Base-by-base conservation (phyloP, 1,140 invertebrate genomes). In the Aphelenchoides avenae region DNA sequence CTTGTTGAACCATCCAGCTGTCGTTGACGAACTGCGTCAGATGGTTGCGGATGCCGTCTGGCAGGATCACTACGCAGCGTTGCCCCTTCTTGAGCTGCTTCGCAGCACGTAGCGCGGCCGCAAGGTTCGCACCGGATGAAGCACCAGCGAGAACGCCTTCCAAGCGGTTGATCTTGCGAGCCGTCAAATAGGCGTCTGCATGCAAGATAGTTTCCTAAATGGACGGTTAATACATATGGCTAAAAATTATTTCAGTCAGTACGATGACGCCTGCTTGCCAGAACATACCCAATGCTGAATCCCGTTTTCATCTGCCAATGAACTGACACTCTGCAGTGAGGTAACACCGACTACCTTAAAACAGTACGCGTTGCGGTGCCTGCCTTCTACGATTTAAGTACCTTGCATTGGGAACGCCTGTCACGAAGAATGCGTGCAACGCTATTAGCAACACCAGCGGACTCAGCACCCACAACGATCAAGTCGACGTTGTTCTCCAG, bases 1-100 rank as follows among this genome's bases (percentile, higher is more conserved):
- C n/a, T n/a, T n/a, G n/a, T n/a, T 85, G n/a, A n/a, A n/a, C n/a
- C 89, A 98, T 90, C 93, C 93, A 97, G 61, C 88, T 85, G 79
- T 96, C 89, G 42, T 84, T 87, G 2, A 95, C 84, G 77, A 94
- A 93, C 78, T 97, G 97, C n/a, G 70, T 71, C 22, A 98, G 89
- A 77, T 98, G 97, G 79, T 98, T 98, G 51, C 93, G 83, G 56
- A 97, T 86, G 40, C 88, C 87, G 79, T 98, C 93, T 0, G 93
- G 90, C 15, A 95, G 76, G 34, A 98, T 66, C 2, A 96, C 85
- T 3, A 98, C 91, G 71, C 89, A 87, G 34, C 85, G 84, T 79
- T 96, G 87, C 1, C 86, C 87, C 57, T 84, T 83, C 64, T 87
- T 86, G 22, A 97, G 77, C 29, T 84, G 80, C 69, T 85, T 86